Base-by-base conservation (phyloP, 2,113 vertebrate species). In the Brienomyrus brachyistius region DNA sequence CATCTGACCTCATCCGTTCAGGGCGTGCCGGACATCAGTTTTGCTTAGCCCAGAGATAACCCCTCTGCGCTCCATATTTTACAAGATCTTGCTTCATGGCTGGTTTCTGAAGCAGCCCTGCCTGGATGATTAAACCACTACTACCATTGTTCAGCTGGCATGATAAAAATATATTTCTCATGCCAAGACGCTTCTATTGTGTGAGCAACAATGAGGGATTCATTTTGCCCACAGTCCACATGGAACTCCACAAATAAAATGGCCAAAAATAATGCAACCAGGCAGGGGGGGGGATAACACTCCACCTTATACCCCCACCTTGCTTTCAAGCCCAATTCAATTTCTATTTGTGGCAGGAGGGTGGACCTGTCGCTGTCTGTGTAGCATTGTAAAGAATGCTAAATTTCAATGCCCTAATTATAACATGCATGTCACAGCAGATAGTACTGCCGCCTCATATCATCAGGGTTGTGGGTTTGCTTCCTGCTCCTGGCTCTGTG, bases 121-220 rank as follows among this genome's bases (percentile, higher is more conserved):
- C 84, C 47, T 54, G 47, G n/a, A 13, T 87, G 51, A 87, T 87
- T 54, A 87, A 87, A 54, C 85, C 5, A 52, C 31, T 54, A 40
- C 8, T 27, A 35, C 50, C 85, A 87, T 87, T 87, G 85, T 87
- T 87, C 15, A 5, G 13, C 85, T 35, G 85, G 31, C 27, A 54
- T 8, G 4, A 51, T 40, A 87, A 87, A 84, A 87, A 87, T 87
- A 87, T 11, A 87, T 40, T 56, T 35, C 50, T 54, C 51, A 54
- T 54, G 51, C 51, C 85, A 54, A 40, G 48, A 87, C 85, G 15
- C 51, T 87, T 87, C 85, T 54, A 87, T 87, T 87, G 85, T 87
- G 85, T 40, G 50, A 56, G 31, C 27, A 54, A 87, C 85, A 87
- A 40, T 87, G 85, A 56, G 8, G 15, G 31, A 54, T 31, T 35